phyloP scores from a whole-genome alignment of 2,888 invertebrate genomes.

The Limnephilus lunatus region DNA sequence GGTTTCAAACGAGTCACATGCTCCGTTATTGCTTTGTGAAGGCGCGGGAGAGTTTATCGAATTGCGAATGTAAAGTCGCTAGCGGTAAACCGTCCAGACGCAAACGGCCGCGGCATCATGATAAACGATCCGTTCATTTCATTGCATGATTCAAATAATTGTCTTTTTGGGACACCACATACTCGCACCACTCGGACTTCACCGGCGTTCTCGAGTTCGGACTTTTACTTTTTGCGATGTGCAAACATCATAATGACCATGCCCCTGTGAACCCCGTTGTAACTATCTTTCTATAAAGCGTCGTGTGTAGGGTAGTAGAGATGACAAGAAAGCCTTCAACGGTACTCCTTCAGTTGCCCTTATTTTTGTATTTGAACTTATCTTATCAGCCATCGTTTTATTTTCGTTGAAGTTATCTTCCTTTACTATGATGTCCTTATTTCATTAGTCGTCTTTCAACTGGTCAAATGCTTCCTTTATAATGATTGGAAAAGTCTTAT shows the following conservation, averaged over 20 bases:
- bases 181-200: not conserved
- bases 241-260: too few species aligned
- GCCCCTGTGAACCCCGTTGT: too few species aligned
- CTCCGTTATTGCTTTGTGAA: slow-evolving; percentile 57
- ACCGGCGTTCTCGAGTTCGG: not conserved
- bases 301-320: not conserved
- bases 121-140: slow-evolving; percentile 24
- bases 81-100: slow-evolving; percentile 36
- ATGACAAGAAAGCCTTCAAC: not conserved
- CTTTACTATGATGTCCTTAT: too few species aligned
- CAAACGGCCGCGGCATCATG: slow-evolving; percentile 25
- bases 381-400: not conserved
- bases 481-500: not conserved
- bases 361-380: not conserved
- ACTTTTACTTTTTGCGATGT: not conserved
- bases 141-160: slow-evolving; percentile 16
- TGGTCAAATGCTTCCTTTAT: not conserved
- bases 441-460: not conserved
- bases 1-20: slow-evolving; percentile 51
- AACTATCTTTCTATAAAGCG: too few species aligned
- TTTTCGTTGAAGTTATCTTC: not conserved
- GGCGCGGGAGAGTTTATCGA: slow-evolving; percentile 53
- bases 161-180: not conserved
- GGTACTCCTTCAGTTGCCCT: not conserved
- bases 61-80: slow-evolving; percentile 45